Conservation (phyloP, 2,888 invertebrate species). For the Myathropa florea region DNA sequence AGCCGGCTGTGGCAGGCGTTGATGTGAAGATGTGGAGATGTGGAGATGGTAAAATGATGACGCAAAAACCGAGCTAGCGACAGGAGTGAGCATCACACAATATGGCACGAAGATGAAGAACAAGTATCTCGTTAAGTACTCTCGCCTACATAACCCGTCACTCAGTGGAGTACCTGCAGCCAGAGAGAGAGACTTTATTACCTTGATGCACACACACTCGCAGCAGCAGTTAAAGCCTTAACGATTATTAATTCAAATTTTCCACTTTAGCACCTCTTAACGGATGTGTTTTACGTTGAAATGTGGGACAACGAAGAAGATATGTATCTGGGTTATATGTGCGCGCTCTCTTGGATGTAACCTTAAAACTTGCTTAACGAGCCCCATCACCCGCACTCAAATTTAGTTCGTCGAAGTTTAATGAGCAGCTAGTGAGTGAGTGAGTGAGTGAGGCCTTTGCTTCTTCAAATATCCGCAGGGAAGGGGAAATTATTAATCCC, state of each 20-base stretch:
- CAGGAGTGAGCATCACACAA: slow-evolving; percentile 14
- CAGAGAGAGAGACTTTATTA: slow-evolving; percentile 62
- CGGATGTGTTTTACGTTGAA: slow-evolving; percentile 3
- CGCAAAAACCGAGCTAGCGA: slow-evolving; percentile 6
- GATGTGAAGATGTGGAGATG: slow-evolving; percentile 28
- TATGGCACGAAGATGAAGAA: neutral
- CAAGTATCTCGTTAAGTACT: slow-evolving; percentile 49
- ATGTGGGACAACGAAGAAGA: slow-evolving; percentile 47
- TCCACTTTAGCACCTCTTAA: slow-evolving; percentile 45
- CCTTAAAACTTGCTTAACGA: slow-evolving; percentile 50
- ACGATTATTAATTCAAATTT: slow-evolving; percentile 70
- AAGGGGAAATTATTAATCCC: slow-evolving; percentile 33
- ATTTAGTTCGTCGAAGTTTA: neutral
- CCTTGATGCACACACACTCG: slow-evolving; percentile 35
- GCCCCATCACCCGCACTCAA: slow-evolving; percentile 9
- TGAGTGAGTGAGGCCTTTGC: neutral
- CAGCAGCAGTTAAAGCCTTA: slow-evolving; percentile 61
- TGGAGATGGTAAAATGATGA: slow-evolving; percentile 7
- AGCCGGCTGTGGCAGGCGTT: slow-evolving; percentile 10
- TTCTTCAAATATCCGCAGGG: neutral
- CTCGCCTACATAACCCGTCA: slow-evolving; percentile 41
- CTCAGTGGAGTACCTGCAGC: neutral
- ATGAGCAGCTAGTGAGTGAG: neutral
- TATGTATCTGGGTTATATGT: slow-evolving; percentile 57
- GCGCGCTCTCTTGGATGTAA: neutral